These are phyloP conservation scores for Encarsia formosa DNA, from an alignment of 2,888 invertebrate species.

Conservation along the genomic window DNA sequence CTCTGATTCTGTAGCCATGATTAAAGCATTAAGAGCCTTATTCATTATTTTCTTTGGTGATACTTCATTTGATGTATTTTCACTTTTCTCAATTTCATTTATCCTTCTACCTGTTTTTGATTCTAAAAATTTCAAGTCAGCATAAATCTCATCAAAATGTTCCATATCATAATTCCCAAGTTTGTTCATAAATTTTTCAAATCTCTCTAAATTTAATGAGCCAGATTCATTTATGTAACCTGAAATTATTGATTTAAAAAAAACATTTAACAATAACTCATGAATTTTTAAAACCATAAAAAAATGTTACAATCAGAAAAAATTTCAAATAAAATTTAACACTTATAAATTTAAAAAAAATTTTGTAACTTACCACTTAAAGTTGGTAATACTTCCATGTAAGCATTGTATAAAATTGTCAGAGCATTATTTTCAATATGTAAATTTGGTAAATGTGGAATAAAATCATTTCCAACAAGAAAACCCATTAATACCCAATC, in stretches of 20 bases:
- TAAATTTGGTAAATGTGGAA: slow-evolving; percentile 91
- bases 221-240: slow-evolving; percentile 94
- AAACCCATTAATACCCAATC: slow-evolving; percentile 99
- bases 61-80: slow-evolving; percentile 39
- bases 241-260: slow-evolving; percentile 44
- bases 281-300: slow-evolving; percentile 1
- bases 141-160: slow-evolving; percentile 70
- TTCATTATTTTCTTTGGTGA: slow-evolving; percentile 36
- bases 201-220: slow-evolving; percentile 72
- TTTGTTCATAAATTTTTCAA: slow-evolving; percentile 79
- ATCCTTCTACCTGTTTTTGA: slow-evolving; percentile 68
- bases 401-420: slow-evolving; percentile 80
- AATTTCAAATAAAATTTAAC: slow-evolving; percentile 11
- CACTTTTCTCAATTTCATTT: slow-evolving; percentile 47
- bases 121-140: slow-evolving; percentile 81
- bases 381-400: slow-evolving; percentile 80
- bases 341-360: not conserved
- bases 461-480: slow-evolving; percentile 96
- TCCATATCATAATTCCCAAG: slow-evolving; percentile 70
- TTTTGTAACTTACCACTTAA: slow-evolving; percentile 66
- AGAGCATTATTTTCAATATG: slow-evolving; percentile 90
- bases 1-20: slow-evolving; percentile 16
- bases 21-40: slow-evolving; percentile 51
- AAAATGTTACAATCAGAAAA: not conserved
- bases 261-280: not conserved